These are phyloP conservation scores for Ardeotis arabs DNA, from an alignment of 2,113 vertebrate species.

Conservation along the genomic window DNA sequence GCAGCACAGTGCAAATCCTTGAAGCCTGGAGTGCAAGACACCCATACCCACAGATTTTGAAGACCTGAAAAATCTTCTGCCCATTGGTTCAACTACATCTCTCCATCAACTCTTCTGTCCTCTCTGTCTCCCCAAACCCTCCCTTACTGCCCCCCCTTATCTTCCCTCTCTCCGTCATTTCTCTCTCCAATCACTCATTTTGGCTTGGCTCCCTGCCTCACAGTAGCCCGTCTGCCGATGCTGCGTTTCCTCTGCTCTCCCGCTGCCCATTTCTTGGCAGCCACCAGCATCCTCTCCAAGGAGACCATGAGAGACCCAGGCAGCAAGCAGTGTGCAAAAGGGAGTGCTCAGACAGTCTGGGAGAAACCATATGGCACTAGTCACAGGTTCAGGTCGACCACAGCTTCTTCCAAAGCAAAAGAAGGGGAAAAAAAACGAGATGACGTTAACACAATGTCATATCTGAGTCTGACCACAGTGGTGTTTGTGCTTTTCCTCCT, in stretches of 20 bases:
- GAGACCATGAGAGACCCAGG: fast-evolving
- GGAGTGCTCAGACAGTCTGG: background rate
- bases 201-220: background rate
- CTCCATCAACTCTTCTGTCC: background rate
- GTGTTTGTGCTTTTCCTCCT: background rate
- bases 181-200: background rate
- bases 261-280: background rate
- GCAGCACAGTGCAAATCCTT: background rate
- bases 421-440: background rate
- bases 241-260: background rate
- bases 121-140: background rate
- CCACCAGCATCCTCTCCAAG: background rate
- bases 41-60: background rate
- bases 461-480: background rate
- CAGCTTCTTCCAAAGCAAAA: background rate
- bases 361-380: background rate
- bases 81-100: background rate
- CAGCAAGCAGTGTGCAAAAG: background rate
- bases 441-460: background rate
- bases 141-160: background rate
- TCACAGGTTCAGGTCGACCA: background rate
- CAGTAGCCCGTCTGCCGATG: background rate
- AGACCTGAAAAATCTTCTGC: background rate
- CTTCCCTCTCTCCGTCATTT: background rate
- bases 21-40: background rate